Evolutionary conservation across 1,140 invertebrate species (phyloP).

Genomic region (Microplitis mediator): DNA sequence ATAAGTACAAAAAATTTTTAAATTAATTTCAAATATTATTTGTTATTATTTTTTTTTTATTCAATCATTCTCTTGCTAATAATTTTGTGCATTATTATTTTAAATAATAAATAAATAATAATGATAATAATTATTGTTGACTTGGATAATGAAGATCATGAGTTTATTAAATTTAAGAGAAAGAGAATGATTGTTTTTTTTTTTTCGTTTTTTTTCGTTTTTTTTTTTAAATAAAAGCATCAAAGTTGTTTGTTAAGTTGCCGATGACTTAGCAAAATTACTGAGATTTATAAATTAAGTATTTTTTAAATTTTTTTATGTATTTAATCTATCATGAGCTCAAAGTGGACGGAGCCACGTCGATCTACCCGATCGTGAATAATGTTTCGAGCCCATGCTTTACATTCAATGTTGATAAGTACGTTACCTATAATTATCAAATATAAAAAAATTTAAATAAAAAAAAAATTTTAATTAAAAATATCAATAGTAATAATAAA

Average conservation of each 20-base stretch:
- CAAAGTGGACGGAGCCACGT: conserved; percentile 93
- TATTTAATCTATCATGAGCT: conserved; percentile 89
- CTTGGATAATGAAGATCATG: too few relatives aligned
- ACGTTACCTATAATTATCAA: conserved; percentile 72
- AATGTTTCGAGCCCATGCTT: conserved; percentile 95
- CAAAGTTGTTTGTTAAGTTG: not conserved
- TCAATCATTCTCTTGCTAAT: too few relatives aligned
- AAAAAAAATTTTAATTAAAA: too few relatives aligned
- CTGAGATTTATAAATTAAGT: not conserved
- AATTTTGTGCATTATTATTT: too few relatives aligned
- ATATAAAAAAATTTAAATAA: not conserved
- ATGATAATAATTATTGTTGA: too few relatives aligned
- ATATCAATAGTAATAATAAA: not conserved
- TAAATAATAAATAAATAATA: too few relatives aligned
- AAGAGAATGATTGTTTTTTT: too few relatives aligned
- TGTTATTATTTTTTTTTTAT: too few relatives aligned
- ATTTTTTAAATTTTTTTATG: not conserved
- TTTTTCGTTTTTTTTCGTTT: not conserved
- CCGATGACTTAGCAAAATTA: not conserved
- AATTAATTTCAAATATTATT: too few relatives aligned
- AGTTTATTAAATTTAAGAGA: too few relatives aligned
- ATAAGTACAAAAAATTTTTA: too few relatives aligned
- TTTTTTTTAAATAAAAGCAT: not conserved
- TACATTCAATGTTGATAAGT: conserved; percentile 94
- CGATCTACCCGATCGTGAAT: conserved; percentile 83